A percentile compares a stretch with the other conserved stretches of the same genome.
These are phyloP conservation scores for Intellagama lesueurii DNA, from an alignment of 2,797 vertebrate species.

Conservation along the genomic window DNA sequence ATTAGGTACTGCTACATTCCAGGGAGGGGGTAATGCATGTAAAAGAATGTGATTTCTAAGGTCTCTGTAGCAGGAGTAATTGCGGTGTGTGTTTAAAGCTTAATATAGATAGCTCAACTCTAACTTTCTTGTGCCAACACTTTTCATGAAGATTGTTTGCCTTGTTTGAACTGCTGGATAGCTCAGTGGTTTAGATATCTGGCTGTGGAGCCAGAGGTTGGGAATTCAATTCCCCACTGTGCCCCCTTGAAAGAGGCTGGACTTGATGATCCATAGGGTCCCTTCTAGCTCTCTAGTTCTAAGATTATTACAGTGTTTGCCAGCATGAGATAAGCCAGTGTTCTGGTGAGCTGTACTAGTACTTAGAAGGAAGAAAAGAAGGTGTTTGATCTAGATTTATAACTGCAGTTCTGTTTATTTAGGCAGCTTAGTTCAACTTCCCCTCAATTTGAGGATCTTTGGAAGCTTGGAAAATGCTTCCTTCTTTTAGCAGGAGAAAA, in stretches of 20 bases:
- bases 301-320: neutral
- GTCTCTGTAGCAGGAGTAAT: accelerated
- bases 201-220: too few species aligned
- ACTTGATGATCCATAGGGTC: too few species aligned
- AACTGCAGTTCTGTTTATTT: constrained; percentile 20
- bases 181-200: too few species aligned
- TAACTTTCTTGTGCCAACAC: constrained; percentile 17
- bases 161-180: neutral
- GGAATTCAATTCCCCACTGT: too few species aligned
- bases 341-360: constrained; percentile 32
- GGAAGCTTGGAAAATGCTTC: neutral
- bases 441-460: constrained; percentile 20
- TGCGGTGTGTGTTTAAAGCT: neutral
- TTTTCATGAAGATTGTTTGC: neutral
- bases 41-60: constrained; percentile 8
- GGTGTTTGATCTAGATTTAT: constrained; percentile 13
- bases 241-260: too few species aligned
- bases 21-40: neutral
- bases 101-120: constrained; percentile 12
- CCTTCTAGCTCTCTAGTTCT: too few species aligned
- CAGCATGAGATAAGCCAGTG: constrained; percentile 18
- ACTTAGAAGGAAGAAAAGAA: constrained; percentile 14
- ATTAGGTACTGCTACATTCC: neutral
- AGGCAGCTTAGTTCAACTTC: constrained; percentile 25
- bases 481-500: constrained; percentile 21